Conservation (phyloP, 2,113 vertebrate species). For the Amazona vittata region DNA sequence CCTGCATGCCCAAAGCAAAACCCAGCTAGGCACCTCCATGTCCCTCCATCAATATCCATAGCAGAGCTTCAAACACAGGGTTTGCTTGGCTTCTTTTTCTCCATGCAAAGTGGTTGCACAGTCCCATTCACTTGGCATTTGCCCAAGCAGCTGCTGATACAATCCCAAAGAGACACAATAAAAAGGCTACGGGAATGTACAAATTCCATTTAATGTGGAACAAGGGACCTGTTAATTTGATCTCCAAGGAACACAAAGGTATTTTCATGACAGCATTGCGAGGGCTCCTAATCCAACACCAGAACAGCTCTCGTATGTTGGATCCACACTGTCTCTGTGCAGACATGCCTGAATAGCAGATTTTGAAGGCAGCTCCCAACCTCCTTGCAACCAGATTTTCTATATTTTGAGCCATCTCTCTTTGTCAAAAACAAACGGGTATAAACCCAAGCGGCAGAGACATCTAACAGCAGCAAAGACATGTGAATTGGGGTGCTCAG, state of each 20-base stretch:
- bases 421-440: background rate
- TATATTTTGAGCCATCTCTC: background rate
- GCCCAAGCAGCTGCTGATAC: slow-evolving; percentile 53
- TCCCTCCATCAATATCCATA: background rate
- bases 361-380: background rate
- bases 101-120: background rate
- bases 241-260: background rate
- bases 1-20: background rate
- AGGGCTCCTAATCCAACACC: background rate
- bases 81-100: background rate
- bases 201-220: slow-evolving; percentile 2
- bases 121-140: background rate
- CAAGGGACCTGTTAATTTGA: slow-evolving; percentile 11
- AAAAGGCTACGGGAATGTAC: slow-evolving; percentile 6
- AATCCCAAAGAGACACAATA: background rate
- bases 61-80: background rate
- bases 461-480: background rate
- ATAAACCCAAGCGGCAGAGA: background rate
- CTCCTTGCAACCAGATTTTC: background rate
- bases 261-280: background rate
- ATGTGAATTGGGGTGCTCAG: background rate
- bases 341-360: background rate
- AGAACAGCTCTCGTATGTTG: background rate
- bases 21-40: background rate
- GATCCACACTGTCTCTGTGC: background rate